phyloP scores from a whole-genome alignment of 2,113 vertebrate species.

The Notothenia coriiceps region DNA sequence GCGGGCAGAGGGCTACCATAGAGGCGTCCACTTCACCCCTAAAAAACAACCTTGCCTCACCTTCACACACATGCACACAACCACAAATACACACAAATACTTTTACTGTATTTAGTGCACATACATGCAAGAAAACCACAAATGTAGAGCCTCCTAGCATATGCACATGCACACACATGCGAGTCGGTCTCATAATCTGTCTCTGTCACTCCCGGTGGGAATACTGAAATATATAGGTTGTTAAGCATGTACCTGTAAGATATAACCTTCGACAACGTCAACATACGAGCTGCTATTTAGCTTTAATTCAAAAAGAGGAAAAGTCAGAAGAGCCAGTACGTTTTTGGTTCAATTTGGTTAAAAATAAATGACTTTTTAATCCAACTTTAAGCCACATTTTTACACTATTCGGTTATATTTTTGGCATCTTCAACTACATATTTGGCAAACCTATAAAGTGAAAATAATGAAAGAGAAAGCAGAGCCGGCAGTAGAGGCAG shows the following conservation, averaged over 20 bases:
- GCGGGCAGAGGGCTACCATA: constrained; percentile 75
- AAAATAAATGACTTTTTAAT: too few relatives aligned
- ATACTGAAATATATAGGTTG: neutral
- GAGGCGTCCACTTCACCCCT: constrained; percentile 75
- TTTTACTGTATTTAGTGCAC: constrained; percentile 4
- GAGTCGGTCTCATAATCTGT: constrained; percentile 62
- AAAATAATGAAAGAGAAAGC: neutral
- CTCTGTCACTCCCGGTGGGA: constrained; percentile 58
- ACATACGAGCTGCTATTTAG: neutral
- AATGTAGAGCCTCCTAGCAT: neutral
- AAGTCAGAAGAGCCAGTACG: too few relatives aligned
- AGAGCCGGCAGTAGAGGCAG: neutral
- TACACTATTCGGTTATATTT: too few relatives aligned
- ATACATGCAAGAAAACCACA: neutral
- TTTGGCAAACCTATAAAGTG: too few relatives aligned
- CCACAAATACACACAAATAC: constrained; percentile 1
- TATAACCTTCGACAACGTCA: neutral
- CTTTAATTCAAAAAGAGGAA: neutral
- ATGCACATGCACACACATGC: constrained; percentile 23
- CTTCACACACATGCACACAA: constrained; percentile 69
- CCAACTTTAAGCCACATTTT: too few relatives aligned
- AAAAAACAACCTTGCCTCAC: constrained; percentile 83
- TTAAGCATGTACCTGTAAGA: too few relatives aligned
- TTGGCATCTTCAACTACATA: too few relatives aligned
- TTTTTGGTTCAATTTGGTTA: too few relatives aligned